Conservation (phyloP, 2,797 vertebrate species). For the Buphagus erythrorhynchus region DNA sequence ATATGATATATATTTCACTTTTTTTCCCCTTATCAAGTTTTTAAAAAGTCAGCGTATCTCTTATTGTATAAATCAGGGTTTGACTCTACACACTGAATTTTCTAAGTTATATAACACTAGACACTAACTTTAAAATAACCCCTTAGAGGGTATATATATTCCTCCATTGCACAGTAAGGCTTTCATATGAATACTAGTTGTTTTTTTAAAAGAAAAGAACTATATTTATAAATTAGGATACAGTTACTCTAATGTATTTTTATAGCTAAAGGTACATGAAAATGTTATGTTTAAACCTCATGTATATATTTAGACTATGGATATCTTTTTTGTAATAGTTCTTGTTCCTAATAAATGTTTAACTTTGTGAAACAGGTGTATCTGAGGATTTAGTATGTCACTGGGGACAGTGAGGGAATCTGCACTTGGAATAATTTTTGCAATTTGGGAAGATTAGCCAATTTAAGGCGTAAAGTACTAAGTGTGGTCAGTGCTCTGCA, state of each 20-base stretch:
- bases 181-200: conserved; percentile 76
- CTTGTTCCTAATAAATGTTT: conserved; percentile 73
- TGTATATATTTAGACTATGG: conserved; percentile 79
- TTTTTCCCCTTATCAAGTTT: neutral
- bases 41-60: neutral
- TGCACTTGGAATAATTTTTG: neutral
- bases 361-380: conserved; percentile 42
- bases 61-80: conserved; percentile 69
- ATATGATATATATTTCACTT: neutral
- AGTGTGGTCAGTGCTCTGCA: neutral
- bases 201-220: conserved; percentile 40
- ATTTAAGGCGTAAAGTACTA: neutral
- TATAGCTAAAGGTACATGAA: conserved; percentile 80
- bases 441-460: neutral
- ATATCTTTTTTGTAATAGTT: conserved; percentile 74
- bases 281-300: conserved; percentile 77
- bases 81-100: conserved; percentile 78
- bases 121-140: conserved; percentile 69
- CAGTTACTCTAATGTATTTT: conserved; percentile 82
- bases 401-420: neutral
- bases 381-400: neutral
- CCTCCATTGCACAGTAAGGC: conserved; percentile 75
- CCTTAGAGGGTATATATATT: conserved; percentile 63
- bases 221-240: conserved; percentile 83
- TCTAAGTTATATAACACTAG: conserved; percentile 71